Percentiles rank a stretch among this genome's conserved stretches.
These are phyloP conservation scores for Drosophila micromelanica DNA, from an alignment of 1,140 invertebrate genomes.

Conservation along the genomic window DNA sequence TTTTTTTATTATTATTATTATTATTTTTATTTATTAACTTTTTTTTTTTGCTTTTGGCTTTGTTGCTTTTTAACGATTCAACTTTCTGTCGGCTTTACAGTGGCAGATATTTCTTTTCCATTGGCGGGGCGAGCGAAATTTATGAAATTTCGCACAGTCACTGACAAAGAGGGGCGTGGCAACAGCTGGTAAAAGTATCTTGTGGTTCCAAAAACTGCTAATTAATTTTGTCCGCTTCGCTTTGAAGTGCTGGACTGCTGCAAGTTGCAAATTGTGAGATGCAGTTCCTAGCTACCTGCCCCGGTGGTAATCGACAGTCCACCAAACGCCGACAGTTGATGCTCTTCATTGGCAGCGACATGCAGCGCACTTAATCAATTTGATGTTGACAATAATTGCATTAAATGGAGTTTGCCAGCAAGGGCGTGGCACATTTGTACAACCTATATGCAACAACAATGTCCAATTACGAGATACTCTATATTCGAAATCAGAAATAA, in stretches of 20 bases:
- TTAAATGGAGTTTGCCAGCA: conserved; percentile 53
- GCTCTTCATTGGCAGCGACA: conserved; percentile 38
- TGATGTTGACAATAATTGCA: conserved; percentile 76
- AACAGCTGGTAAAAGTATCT: conserved; percentile 10
- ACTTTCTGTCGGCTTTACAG: conserved; percentile 57
- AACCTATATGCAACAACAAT: no score
- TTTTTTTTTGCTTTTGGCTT: conserved; percentile 17
- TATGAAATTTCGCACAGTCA: conserved; percentile 66
- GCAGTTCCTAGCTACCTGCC: background rate
- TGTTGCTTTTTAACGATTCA: conserved; percentile 69
- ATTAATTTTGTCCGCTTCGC: conserved; percentile 29
- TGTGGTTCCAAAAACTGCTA: conserved; percentile 32
- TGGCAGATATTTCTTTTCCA: conserved; percentile 54
- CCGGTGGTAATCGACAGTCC: background rate
- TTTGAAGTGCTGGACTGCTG: conserved; percentile 32
- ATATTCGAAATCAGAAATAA: no score
- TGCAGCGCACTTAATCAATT: conserved; percentile 73
- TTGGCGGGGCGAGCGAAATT: conserved; percentile 55
- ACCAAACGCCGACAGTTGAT: background rate
- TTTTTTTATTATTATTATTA: background rate
- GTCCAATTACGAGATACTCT: background rate
- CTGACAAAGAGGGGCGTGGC: conserved; percentile 11
- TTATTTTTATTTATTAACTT: background rate
- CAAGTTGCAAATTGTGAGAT: conserved; percentile 8
- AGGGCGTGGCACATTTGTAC: no score